Evolutionary conservation across 1,140 invertebrate species (phyloP), one percentile per base, ranked within the genome.

Genomic region (Zaprionus inermis): DNA sequence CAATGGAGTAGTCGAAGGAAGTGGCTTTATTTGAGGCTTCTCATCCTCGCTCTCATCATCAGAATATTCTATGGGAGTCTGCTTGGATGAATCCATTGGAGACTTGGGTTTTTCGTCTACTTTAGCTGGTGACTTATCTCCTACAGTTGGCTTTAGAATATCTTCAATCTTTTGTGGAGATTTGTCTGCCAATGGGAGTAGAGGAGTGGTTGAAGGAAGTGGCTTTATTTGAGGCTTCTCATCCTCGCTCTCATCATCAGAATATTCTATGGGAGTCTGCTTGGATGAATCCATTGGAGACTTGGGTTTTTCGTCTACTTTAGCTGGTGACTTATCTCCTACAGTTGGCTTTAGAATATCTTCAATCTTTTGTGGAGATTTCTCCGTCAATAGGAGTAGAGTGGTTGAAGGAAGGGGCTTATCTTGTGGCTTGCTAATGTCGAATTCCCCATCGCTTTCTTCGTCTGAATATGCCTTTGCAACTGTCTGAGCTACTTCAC

Each of bases 391-490:
- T 36, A 12, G 34, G 0, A 36, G 34, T 5, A 14, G 34, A 36
- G 12, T 36, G 0, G 34, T 36, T 12, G 34, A 36, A 36, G 34
- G 34, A 11, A 36, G 34, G 34, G 12, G 34, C 10, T 36, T 36
- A 1, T 58, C 14, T 34, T 18, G 11, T 58, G 5, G 34, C 2
- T 58, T 58, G 1, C n/a, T n/a, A 16, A 10, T 36, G 30, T n/a
- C 32, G 54, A 28, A 6, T 22, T 36, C 34, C 1, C 34, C 34
- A 36, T 36, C 34, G 14, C 34, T 36, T 14, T 36, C 34, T 14
- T 58, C 28, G 6, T 68, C 55, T 49, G 65, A 66, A 20, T 52
- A 66, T 6, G 12, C 52, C 28, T 6, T 4, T 36, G 12, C 34
- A 36, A 36, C 34, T 36, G 5, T 44, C 7, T 12, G 32, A 52